A percentile compares a stretch with the other conserved stretches of the same genome.
Conservation (phyloP, 2,888 invertebrate genomes). For the Dynastes grantii region DNA sequence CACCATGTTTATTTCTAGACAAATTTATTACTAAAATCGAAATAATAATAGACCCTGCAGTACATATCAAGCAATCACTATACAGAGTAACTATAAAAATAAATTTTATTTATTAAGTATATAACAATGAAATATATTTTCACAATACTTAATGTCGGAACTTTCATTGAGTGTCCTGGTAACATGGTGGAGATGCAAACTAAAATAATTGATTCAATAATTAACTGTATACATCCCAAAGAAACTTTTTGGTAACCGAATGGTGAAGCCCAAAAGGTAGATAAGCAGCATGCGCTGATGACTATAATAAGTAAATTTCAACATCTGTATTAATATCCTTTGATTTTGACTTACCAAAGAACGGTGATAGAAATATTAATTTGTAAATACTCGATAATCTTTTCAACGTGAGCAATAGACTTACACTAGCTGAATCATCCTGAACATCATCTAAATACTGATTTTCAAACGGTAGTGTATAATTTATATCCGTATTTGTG, state of each 20-base stretch:
- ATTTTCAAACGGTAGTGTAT: not conserved
- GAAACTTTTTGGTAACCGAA: conserved; percentile 64
- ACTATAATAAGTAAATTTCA: conserved; percentile 60
- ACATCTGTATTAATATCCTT: not conserved
- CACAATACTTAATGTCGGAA: conserved; percentile 65
- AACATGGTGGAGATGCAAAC: conserved; percentile 61
- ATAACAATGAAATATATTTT: too few species aligned
- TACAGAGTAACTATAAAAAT: conserved; percentile 65
- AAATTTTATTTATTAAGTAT: conserved; percentile 49
- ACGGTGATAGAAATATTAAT: conserved; percentile 64
- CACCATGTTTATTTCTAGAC: conserved; percentile 61
- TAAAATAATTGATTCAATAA: conserved; percentile 62
- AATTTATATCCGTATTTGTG: not conserved
- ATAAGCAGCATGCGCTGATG: conserved; percentile 61
- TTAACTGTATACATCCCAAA: conserved; percentile 63
- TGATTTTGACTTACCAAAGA: conserved; percentile 61
- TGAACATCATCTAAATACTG: conserved; percentile 43
- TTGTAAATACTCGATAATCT: conserved; percentile 62
- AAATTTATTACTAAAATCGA: conserved; percentile 65
- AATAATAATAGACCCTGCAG: conserved; percentile 60
- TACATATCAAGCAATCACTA: conserved; percentile 62
- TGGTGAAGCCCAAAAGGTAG: conserved; percentile 66
- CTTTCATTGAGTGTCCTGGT: conserved; percentile 62
- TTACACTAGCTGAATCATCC: conserved; percentile 58
- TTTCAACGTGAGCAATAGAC: conserved; percentile 60